These are phyloP conservation scores for Labeo calbasu DNA, from an alignment of 2,797 vertebrate genomes.

Conservation along the genomic window DNA sequence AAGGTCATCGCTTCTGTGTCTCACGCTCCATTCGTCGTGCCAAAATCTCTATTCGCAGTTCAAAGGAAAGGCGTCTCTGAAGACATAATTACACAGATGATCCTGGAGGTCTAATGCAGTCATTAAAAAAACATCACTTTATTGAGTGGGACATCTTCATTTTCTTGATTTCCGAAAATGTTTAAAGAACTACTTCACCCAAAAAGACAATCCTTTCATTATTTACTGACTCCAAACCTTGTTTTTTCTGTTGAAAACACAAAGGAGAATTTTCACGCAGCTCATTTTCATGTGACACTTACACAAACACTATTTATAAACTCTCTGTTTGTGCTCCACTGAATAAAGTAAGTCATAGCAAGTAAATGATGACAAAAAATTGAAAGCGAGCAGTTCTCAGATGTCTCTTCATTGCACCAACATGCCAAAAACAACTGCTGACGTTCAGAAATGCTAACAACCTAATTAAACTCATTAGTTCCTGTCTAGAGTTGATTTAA, in stretches of 20 bases:
- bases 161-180: background rate
- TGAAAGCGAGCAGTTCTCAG: background rate
- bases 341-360: background rate
- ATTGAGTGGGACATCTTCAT: background rate
- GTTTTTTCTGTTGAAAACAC: background rate
- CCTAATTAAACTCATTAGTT: background rate
- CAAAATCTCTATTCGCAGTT: conserved; percentile 60
- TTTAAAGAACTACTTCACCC: background rate
- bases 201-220: background rate
- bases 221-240: background rate
- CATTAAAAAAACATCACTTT: conserved; percentile 27
- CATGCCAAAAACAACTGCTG: background rate
- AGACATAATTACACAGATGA: conserved; percentile 58
- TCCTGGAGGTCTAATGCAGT: conserved; percentile 55
- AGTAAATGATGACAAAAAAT: background rate
- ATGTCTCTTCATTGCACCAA: background rate
- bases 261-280: background rate
- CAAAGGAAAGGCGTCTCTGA: conserved; percentile 66
- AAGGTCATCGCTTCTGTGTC: conserved; percentile 57
- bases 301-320: background rate
- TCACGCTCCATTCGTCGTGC: conserved; percentile 8
- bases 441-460: background rate
- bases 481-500: no score
- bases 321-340: background rate
- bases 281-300: background rate